Evolutionary conservation across 35 echinoderm and acorn worm genomes (phyloP).

Genomic region (Holothuria glaberrima): DNA sequence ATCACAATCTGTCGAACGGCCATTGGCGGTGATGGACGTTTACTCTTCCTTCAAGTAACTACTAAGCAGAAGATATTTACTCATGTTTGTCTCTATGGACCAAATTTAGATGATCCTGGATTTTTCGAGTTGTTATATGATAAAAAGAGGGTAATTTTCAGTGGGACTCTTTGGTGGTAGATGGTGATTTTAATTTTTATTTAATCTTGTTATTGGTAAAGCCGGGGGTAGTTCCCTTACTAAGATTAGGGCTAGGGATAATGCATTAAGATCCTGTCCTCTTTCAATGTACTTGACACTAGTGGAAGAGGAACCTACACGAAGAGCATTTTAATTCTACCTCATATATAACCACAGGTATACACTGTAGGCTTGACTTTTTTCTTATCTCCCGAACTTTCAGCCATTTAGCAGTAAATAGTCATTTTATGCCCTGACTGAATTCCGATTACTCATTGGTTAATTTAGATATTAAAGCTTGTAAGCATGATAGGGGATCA

Average conservation of each 20-base stretch:
- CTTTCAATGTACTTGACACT: conserved; percentile 5
- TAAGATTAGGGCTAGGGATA: conserved; percentile 17
- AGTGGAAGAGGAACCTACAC: background rate
- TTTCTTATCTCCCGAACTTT: background rate
- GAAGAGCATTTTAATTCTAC: background rate
- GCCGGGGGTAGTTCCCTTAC: background rate
- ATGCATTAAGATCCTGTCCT: conserved; percentile 28
- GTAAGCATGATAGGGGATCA: background rate
- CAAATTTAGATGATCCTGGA: background rate
- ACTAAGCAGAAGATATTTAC: background rate
- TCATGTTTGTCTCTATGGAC: conserved; percentile 20
- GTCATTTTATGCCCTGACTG: background rate
- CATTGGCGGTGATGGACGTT: background rate
- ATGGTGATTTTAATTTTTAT: conserved; percentile 52
- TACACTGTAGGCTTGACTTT: background rate
- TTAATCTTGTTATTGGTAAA: conserved; percentile 23
- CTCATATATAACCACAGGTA: background rate
- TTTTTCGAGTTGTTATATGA: background rate
- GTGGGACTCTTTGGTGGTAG: conserved; percentile 16
- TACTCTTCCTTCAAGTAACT: conserved; percentile 3
- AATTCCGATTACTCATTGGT: conserved; percentile 17
- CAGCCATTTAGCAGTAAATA: background rate
- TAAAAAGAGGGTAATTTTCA: background rate
- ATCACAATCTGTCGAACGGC: background rate
- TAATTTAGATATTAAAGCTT: conserved; percentile 14